Base-by-base conservation (phyloP, 2,888 invertebrate genomes). In the Dimorphilus gyrociliatus region DNA sequence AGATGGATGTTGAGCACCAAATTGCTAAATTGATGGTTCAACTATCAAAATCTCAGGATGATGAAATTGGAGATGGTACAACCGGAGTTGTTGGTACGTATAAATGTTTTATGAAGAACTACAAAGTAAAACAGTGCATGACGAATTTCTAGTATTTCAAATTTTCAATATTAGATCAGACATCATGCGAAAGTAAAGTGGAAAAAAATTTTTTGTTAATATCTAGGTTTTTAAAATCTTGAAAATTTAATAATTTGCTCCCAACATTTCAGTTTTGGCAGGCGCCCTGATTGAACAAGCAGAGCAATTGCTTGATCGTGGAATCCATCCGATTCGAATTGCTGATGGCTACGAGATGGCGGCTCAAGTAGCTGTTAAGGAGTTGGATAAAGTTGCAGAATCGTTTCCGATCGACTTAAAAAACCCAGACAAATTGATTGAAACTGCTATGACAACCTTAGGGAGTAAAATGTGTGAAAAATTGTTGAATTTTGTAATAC, bases 51-150 rank as follows among this genome's bases (percentile, higher is more conserved):
- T 90, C 92, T 33, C 97, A 99, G 64, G 97, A 97, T 61, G 90
- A 94, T 67, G 97, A 99, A 69, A 92, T 97, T 50, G 94, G 94
- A 23, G 97, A 97, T 68, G 97, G 97, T 27, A 99, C 97, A 1
- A 99, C 97, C 6, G 94, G 94, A 8, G 97, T 97, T 44, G 94
- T 97, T 33, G 72, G 72, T 72, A 47, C 35, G 52, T 34, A n/a
- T 19, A 10, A 10, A 16, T 17, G n/a, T n/a, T 17, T 13, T 6
- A 6, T 17, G 19, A 27, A 10, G 7, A 12, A 12, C 7, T 12
- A 12, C 8, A 7, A 25, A 8, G 8, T 8, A 25, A 7, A 12
- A 16, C 23, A 10, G 3, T 10, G 8, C n/a, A n/a, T 10, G 8
- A 21, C n/a, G 21, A 21, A 21, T 21, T 21, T n/a, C n/a, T n/a